Base-by-base conservation (phyloP, 2,888 invertebrate species). In the Eugnorisma glareosa region DNA sequence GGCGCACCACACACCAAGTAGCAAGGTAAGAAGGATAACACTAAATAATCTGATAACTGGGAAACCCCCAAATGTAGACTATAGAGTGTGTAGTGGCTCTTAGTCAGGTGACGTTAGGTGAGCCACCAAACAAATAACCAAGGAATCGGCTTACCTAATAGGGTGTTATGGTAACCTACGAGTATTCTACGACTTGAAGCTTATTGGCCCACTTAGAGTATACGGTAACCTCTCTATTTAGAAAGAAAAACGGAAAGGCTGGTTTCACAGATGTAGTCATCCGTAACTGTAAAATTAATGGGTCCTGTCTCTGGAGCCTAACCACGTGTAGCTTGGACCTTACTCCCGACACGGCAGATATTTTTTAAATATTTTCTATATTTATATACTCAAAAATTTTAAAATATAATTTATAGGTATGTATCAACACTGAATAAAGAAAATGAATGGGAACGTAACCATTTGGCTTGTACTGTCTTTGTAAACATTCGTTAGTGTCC, bases 21-120 rank as follows among this genome's bases (percentile, higher is more conserved):
- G 7, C 18, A 15, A n/a, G 1, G 3, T 1, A 11, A 76, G 80
- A 83, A 76, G 84, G 7, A n/a, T 40, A 31, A 67, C 64, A 35
- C 7, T 31, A 2, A 21, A 40, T 10, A 15, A 35, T 7, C 24
- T 54, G 13, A 54, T 54, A 13, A n/a, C 13, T n/a, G 13, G 51
- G 11, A 10, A 31, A 21, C 18, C 8, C 18, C 11, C 11, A 35
- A 35, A 61, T 35, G 35, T 35, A 4, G 35, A 35, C 35, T 35
- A 35, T 35, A 35, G 35, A 35, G 35, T 35, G 10, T 51, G 11
- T n/a, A 24, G 10, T n/a, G 57, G 28, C 28, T 57, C 28, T 28
- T 15, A 2, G 28, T 57, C 28, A 57, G 6, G n/a, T n/a, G 13
- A 54, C 11, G n/a, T n/a, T 28, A 51, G 11, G n/a, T n/a, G 15